Evolutionary conservation across 2,113 vertebrate species (phyloP).

Genomic region (Acinonyx jubatus): DNA sequence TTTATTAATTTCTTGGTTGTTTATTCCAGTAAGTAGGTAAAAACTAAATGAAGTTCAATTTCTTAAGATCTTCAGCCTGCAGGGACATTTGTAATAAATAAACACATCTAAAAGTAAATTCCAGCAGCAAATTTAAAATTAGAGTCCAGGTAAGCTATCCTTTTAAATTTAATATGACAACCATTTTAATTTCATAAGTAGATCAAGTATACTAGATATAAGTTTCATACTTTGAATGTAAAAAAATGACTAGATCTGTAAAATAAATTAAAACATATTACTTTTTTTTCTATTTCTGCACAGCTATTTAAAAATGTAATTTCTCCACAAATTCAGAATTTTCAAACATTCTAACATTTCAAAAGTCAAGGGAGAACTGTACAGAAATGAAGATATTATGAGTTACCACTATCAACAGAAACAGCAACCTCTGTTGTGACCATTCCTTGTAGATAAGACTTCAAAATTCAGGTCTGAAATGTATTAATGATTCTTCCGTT

Average conservation of each 20-base stretch:
- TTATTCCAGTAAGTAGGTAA: neutral
- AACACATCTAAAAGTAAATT: slow-evolving; percentile 9
- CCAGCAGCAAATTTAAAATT: neutral
- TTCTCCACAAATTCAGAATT: neutral
- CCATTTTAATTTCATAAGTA: neutral
- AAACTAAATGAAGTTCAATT: neutral
- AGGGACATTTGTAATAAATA: neutral
- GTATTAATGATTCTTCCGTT: neutral
- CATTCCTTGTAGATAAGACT: neutral
- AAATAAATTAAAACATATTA: neutral
- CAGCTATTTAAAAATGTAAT: neutral
- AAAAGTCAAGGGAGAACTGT: slow-evolving; percentile 31
- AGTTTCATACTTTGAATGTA: neutral
- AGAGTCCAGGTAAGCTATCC: neutral
- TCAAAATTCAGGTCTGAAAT: slow-evolving; percentile 2
- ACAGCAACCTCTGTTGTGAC: neutral
- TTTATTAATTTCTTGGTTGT: neutral
- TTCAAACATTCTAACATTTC: neutral
- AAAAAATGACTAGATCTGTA: neutral
- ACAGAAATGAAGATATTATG: slow-evolving; percentile 27
- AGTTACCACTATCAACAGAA: slow-evolving; percentile 39
- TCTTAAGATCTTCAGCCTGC: neutral
- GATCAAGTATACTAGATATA: neutral
- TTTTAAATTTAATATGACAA: slow-evolving; percentile 18
- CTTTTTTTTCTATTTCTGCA: neutral